A percentile compares a stretch with the other conserved stretches of the same genome.
Evolutionary conservation across 2,888 invertebrate genomes (phyloP).

Genomic region (Aplocera efformata): DNA sequence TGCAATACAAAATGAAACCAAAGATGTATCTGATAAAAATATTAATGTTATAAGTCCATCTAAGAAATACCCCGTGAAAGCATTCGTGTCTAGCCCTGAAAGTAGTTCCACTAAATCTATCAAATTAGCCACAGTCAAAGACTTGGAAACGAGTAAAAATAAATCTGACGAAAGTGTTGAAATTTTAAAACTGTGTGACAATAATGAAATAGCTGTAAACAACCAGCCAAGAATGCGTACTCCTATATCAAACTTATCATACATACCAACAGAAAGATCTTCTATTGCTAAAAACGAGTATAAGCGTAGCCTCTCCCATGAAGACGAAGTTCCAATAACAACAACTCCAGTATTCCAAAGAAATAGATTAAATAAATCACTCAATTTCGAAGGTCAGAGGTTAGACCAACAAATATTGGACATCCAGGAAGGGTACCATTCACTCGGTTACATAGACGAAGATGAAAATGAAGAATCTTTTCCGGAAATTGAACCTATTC

Average conservation of each 20-base stretch:
- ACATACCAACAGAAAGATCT: conserved; percentile 64
- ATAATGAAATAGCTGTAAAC: conserved; percentile 72
- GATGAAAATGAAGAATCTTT: conserved; percentile 44
- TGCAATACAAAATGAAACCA: conserved; percentile 73
- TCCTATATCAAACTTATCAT: conserved; percentile 70
- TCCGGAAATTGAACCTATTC: conserved; percentile 48
- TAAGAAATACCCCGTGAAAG: conserved; percentile 71
- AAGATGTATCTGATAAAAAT: conserved; percentile 69
- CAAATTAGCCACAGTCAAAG: conserved; percentile 73
- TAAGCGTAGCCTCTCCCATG: conserved; percentile 63
- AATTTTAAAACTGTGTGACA: conserved; percentile 66
- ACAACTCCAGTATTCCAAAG: conserved; percentile 73
- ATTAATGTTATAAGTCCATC: conserved; percentile 70
- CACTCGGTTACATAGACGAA: conserved; percentile 71
- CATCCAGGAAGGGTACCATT: conserved; percentile 72
- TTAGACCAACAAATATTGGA: conserved; percentile 75
- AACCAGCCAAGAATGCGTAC: conserved; percentile 75
- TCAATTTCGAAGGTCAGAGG: conserved; percentile 71
- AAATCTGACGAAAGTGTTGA: conserved; percentile 70
- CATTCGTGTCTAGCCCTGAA: conserved; percentile 63
- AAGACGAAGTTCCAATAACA: conserved; percentile 53
- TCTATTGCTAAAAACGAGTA: conserved; percentile 52
- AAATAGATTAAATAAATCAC: conserved; percentile 71
- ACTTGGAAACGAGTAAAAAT: conserved; percentile 68
- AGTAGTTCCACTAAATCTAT: conserved; percentile 62